Evolutionary conservation across 2,113 vertebrate species (phyloP).

Genomic region (Penelope pileata): DNA sequence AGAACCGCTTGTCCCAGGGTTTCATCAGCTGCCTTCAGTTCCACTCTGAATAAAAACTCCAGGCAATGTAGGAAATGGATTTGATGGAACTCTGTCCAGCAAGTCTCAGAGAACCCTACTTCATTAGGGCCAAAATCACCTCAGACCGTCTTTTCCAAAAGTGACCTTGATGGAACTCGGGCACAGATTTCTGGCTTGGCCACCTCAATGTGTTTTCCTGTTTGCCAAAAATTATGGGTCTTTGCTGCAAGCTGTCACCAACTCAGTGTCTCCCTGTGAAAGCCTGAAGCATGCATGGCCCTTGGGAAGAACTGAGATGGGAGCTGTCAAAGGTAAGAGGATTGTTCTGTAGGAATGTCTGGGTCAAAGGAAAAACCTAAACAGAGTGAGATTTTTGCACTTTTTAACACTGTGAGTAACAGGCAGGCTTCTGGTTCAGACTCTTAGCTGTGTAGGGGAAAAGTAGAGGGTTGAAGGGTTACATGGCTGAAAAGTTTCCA

Average conservation of each 20-base stretch:
- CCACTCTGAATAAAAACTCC: not conserved
- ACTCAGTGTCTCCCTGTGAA: not conserved
- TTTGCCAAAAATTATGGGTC: not conserved
- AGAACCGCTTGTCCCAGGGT: not conserved
- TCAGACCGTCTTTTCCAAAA: not conserved
- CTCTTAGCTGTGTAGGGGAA: not conserved
- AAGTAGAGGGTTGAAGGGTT: not conserved
- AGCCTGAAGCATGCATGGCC: not conserved
- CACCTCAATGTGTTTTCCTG: not conserved
- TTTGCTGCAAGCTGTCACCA: constrained; percentile 10
- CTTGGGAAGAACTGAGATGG: not conserved
- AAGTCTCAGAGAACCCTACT: not conserved
- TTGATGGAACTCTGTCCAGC: not conserved
- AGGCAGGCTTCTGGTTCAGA: not conserved
- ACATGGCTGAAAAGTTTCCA: not conserved
- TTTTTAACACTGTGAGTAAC: not conserved
- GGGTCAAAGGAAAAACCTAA: not conserved
- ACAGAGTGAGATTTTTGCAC: not conserved
- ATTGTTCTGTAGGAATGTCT: not conserved
- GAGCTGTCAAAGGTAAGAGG: not conserved
- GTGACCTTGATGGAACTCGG: not conserved
- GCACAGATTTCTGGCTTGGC: not conserved
- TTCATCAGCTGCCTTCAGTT: not conserved
- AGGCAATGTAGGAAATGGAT: not conserved
- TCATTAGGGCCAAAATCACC: not conserved